Percentiles rank a stretch among this genome's conserved stretches.
phyloP scores from a whole-genome alignment of 2,888 invertebrate genomes.

The Lycia hirtaria region DNA sequence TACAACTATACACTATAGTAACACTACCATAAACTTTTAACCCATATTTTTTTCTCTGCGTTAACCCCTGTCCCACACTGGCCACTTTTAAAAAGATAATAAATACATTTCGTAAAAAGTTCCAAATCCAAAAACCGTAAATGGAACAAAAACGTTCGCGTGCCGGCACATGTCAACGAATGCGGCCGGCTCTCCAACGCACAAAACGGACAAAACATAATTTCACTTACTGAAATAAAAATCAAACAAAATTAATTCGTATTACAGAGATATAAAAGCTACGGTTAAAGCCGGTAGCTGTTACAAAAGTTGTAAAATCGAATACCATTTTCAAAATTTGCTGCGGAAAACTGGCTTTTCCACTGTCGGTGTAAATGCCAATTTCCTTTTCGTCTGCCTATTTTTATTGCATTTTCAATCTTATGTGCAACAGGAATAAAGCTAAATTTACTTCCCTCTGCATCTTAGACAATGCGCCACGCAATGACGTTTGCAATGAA shows the following conservation, averaged over 20 bases:
- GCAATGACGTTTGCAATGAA: conserved; percentile 80
- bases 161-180: conserved; percentile 80
- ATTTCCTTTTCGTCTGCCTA: conserved; percentile 71
- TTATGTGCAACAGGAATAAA: conserved; percentile 46
- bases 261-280: conserved; percentile 33
- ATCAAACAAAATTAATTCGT: conserved; percentile 49
- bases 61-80: conserved; percentile 33
- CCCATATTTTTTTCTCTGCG: no score
- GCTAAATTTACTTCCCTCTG: conserved; percentile 49
- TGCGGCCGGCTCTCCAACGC: conserved; percentile 69
- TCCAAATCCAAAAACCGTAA: conserved; percentile 58
- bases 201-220: conserved; percentile 59
- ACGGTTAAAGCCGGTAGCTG: conserved; percentile 41
- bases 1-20: no score
- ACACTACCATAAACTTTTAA: no score
- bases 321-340: conserved; percentile 78
- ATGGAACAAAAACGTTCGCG: conserved; percentile 81
- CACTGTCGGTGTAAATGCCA: conserved; percentile 81
- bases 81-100: conserved; percentile 53
- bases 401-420: conserved; percentile 49
- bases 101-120: conserved; percentile 62
- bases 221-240: conserved; percentile 43
- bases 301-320: conserved; percentile 56
- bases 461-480: conserved; percentile 79
- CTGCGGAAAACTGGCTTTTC: conserved; percentile 83